A percentile compares a stretch with the other conserved stretches of the same genome.
Conservation (phyloP, 2,113 vertebrate species). For the Pachypanchax playfairii region DNA sequence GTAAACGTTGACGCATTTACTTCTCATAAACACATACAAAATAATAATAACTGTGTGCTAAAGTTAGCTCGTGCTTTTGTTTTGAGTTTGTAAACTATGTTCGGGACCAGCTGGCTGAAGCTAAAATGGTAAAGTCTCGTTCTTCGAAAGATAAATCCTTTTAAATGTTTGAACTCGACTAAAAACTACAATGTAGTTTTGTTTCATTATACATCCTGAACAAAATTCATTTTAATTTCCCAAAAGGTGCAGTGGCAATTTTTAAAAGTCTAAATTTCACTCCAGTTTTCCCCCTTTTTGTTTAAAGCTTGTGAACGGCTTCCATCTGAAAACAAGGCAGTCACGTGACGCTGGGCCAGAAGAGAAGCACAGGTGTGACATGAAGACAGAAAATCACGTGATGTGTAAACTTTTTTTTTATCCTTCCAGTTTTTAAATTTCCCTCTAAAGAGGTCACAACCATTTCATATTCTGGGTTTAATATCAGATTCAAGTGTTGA, state of each 20-base stretch:
- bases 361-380: no score
- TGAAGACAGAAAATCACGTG: no score
- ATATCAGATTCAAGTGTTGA: constrained; percentile 57
- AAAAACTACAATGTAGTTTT: background rate
- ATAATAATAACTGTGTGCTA: background rate
- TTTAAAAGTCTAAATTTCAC: background rate
- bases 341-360: background rate
- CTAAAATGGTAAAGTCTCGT: background rate
- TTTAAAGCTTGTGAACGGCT: background rate
- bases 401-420: constrained; percentile 69
- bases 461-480: constrained; percentile 47
- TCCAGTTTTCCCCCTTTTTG: constrained; percentile 20
- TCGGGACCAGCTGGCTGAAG: background rate
- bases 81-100: background rate
- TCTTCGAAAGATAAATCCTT: background rate
- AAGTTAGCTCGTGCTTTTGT: background rate
- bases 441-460: constrained; percentile 29
- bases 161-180: background rate
- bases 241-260: constrained; percentile 1
- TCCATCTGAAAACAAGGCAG: background rate
- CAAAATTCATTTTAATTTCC: constrained; percentile 6
- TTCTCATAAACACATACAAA: background rate
- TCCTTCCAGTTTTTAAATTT: constrained; percentile 48
- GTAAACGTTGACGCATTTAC: background rate
- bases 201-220: constrained; percentile 12